Base-by-base conservation (phyloP, 2,888 invertebrate species). In the Lithophane ornitopus region DNA sequence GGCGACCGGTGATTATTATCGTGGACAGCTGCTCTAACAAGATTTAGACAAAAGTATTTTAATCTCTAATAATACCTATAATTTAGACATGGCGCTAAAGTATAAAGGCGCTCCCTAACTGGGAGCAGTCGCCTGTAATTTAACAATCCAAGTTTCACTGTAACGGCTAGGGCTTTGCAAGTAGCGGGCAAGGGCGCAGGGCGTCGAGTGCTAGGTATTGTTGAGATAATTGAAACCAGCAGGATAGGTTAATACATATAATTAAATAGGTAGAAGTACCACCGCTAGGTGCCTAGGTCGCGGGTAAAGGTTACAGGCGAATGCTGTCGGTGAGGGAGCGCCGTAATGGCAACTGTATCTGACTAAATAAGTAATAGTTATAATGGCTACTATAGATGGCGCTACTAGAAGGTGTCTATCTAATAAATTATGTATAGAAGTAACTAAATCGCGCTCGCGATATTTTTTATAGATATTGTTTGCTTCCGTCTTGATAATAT, bases 381-480 rank as follows among this genome's bases (percentile, higher is more conserved):
- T 81, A 66, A 80, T 59, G 26, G 8, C 72, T 34, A 65, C 11
- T 63, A 65, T 87, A 82, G 69, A 82, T 74, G 87, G 74, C 87
- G 81, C 78, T 81, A 74, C 46, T 79, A 76, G 70, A 56, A 52
- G 66, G 70, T 62, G 70, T 69, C 54, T 52, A 59, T 80, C n/a
- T 58, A 71, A 12, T 79, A 59, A 71, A 77, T 46, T 73, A 62
- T 74, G 54, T 63, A 75, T 70, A 81, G 56, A 59, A 49, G n/a
- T 74, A 62, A 61, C 3, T 49, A 70, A 26, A 49, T 52, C 70
- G 73, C 68, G n/a, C 61, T 72, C 61, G 70, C 71, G 68, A 66
- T 56, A 8, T 70, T 62, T 72, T 65, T 44, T 68, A 67, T 49
- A 72, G 41, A 71, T 72, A 83, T 72, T 22, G 22, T 87, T 77